Base-by-base conservation (phyloP, 2,888 invertebrate genomes). In the Cacoxenus indagator region DNA sequence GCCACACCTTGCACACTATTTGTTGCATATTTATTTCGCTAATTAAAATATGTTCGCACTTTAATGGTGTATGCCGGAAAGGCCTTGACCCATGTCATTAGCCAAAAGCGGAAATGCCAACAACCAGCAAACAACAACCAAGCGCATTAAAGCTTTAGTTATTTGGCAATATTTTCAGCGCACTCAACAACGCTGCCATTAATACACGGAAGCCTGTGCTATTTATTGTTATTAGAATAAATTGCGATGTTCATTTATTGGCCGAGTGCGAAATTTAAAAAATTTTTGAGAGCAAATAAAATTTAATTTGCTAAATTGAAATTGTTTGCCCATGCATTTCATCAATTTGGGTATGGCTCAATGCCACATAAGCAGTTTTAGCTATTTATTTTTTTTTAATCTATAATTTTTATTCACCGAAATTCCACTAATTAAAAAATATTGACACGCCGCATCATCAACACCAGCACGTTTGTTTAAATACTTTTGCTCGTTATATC, bases 21-120 rank as follows among this genome's bases (percentile, higher is more conserved):
- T 1, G 19, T 76, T 75, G 73, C 72, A 70, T 83, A 84, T 82
- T 82, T 83, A 83, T 82, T 78, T 78, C 74, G 71, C 84, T 82
- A 84, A 82, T 84, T 82, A 82, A 84, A 82, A 83, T 84, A 82
- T 83, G 82, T 80, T 78, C 43, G 78, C 75, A 80, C 76, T 73
- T 77, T 84, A 82, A 82, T 84, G 83, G 83, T 14, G 37, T 1
- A 37, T 4, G 8, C 14, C 14, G 37, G 37, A 8, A 37, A 8
- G 37, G 14, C 37, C 37, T 14, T 1, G 8, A 14, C 37, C 37
- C 37, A 4, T 2, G 37, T 14, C 2, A 1, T 2, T 1, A 4
- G 1, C 37, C 37, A 37, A 2, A 4, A 4, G 9, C 37, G 14
- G 37, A n/a, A n/a, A n/a, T n/a, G n/a, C n/a, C n/a, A n/a, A n/a